These are phyloP conservation scores for Gymnoscopelus braueri DNA, from an alignment of 2,797 vertebrate species.

Conservation along the genomic window DNA sequence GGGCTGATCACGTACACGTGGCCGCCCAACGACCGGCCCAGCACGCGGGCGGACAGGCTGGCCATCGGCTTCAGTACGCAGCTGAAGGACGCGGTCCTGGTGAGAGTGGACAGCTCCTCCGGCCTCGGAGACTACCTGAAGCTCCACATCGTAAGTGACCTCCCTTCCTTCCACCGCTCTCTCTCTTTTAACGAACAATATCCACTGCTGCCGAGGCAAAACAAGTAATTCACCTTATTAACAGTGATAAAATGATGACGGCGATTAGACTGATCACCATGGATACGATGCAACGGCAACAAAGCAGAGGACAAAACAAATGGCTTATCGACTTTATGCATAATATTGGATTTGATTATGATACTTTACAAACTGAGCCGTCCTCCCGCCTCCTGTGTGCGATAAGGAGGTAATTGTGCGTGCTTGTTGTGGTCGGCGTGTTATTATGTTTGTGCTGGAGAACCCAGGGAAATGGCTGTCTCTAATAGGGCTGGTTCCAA, in stretches of 20 bases:
- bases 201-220: too few species aligned
- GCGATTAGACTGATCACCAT: not conserved
- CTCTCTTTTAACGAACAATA: not conserved
- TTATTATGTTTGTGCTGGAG: slow-evolving; percentile 14
- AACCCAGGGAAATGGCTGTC: slow-evolving; percentile 40
- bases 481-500: slow-evolving; percentile 44
- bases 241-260: not conserved
- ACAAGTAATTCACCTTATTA: too few species aligned
- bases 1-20: slow-evolving; percentile 98
- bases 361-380: not conserved
- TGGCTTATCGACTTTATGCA: too few species aligned
- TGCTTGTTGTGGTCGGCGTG: not conserved
- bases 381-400: not conserved
- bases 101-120: slow-evolving; percentile 96
- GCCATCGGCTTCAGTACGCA: slow-evolving; percentile 98
- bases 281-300: too few species aligned
- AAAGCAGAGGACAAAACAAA: too few species aligned
- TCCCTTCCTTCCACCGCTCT: too few species aligned
- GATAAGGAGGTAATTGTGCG: slow-evolving; percentile 4
- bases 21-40: slow-evolving; percentile 97
- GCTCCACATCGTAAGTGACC: slow-evolving; percentile 95
- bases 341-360: not conserved
- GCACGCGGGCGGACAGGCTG: slow-evolving; percentile 95
- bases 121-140: slow-evolving; percentile 98
- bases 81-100: slow-evolving; percentile 94